Evolutionary conservation across 2,888 invertebrate genomes (phyloP).

Genomic region (Andricus curvator): DNA sequence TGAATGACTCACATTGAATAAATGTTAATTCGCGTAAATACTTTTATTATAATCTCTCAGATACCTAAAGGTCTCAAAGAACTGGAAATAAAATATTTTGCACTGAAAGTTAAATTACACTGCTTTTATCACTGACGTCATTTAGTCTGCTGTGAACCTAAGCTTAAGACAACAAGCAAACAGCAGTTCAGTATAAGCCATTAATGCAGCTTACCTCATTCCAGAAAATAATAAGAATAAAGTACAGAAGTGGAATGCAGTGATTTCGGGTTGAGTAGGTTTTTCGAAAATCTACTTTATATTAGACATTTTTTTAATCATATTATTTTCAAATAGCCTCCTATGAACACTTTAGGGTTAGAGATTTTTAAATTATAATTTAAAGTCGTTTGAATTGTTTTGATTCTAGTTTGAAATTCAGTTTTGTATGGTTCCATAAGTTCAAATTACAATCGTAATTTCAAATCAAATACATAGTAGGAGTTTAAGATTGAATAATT

Average conservation of each 20-base stretch:
- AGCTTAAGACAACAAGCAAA: background rate
- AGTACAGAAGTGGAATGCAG: background rate
- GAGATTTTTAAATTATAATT: too few relatives aligned
- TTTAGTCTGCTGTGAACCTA: background rate
- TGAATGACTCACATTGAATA: constrained; percentile 5
- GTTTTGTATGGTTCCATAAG: too few relatives aligned
- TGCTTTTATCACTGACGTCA: constrained; percentile 28
- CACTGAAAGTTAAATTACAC: background rate
- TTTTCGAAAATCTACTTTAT: background rate
- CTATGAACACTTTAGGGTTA: too few relatives aligned
- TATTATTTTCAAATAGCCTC: too few relatives aligned
- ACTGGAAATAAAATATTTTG: constrained; percentile 29
- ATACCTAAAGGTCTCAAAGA: background rate
- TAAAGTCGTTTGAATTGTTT: too few relatives aligned
- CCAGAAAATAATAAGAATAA: background rate
- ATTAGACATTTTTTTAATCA: too few relatives aligned
- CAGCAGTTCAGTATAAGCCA: background rate
- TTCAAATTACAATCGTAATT: too few relatives aligned
- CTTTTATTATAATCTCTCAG: constrained; percentile 1
- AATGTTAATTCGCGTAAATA: constrained; percentile 15
- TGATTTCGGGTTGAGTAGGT: background rate
- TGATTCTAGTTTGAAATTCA: too few relatives aligned
- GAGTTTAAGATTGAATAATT: too few relatives aligned
- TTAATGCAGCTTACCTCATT: constrained; percentile 7
- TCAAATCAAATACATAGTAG: too few relatives aligned